Evolutionary conservation across 2,888 invertebrate genomes (phyloP).

Genomic region (Caenorhabditis angaria): DNA sequence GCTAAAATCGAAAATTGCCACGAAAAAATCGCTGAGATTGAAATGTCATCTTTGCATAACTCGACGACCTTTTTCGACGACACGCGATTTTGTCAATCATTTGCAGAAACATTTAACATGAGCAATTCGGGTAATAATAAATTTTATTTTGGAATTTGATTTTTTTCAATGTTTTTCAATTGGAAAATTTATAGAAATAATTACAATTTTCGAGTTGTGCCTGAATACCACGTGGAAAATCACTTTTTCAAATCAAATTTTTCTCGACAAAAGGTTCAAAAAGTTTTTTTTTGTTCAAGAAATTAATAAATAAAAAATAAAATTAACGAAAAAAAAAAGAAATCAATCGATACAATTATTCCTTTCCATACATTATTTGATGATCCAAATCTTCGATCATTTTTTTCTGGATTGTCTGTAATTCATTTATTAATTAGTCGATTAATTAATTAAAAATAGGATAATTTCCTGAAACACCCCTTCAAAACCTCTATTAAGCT

Average conservation of each 20-base stretch:
- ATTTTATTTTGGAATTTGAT: no score
- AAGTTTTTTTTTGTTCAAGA: no score
- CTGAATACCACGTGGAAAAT: no score
- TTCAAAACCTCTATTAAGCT: slow-evolving; percentile 2
- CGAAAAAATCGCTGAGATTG: neutral
- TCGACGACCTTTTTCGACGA: slow-evolving; percentile 15
- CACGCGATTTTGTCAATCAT: slow-evolving; percentile 31
- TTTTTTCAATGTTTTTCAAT: no score
- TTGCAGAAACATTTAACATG: slow-evolving; percentile 40
- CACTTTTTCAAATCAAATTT: no score
- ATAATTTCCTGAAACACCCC: neutral
- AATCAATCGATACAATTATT: slow-evolving; percentile 27
- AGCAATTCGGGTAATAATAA: slow-evolving; percentile 54
- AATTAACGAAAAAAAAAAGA: no score
- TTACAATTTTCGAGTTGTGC: no score
- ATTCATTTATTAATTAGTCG: neutral
- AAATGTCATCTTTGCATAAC: slow-evolving; percentile 43
- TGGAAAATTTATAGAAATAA: no score
- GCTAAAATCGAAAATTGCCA: neutral
- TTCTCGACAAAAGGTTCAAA: no score
- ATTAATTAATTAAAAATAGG: neutral
- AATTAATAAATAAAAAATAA: no score
- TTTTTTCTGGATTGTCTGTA: slow-evolving; percentile 19
- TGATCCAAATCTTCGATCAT: slow-evolving; percentile 25
- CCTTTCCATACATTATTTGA: slow-evolving; percentile 31